Evolutionary conservation across 1,140 invertebrate species (phyloP).

Genomic region (Platyscapa corneri): DNA sequence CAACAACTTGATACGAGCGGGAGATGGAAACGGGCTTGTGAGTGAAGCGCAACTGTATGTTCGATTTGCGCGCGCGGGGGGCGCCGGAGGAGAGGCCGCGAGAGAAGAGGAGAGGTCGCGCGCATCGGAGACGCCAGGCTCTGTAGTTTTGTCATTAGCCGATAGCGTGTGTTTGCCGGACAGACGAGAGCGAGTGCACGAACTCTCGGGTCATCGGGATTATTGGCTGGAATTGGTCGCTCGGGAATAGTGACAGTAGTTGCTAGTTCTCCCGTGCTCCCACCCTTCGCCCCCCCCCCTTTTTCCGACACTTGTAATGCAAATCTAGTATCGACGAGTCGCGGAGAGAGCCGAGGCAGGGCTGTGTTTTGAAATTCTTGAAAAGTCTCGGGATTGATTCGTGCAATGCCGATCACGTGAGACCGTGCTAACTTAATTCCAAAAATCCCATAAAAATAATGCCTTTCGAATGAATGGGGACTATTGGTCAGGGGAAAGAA

Average conservation of each 20-base stretch:
- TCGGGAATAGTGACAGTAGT: constrained; percentile 57
- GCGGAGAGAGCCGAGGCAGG: background rate
- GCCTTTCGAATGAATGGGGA: background rate
- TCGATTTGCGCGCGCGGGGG: constrained; percentile 54
- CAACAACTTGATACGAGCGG: constrained; percentile 41
- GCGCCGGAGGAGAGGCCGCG: constrained; percentile 27
- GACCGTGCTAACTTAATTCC: background rate
- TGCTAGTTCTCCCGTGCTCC: constrained; percentile 34
- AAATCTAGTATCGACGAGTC: constrained; percentile 20
- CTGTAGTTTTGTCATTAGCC: constrained; percentile 76
- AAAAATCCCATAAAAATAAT: background rate
- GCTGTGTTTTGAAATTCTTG: constrained; percentile 24
- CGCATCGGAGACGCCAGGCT: constrained; percentile 61
- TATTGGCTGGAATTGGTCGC: constrained; percentile 72
- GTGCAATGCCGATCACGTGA: background rate
- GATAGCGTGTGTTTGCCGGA: constrained; percentile 69
- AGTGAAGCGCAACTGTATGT: constrained; percentile 39
- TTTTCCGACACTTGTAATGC: constrained; percentile 41
- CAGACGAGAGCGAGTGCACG: constrained; percentile 60
- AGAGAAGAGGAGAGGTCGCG: background rate
- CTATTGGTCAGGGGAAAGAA: background rate
- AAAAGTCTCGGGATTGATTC: background rate
- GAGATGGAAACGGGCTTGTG: background rate
- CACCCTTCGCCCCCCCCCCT: background rate
- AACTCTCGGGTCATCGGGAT: constrained; percentile 66